Evolutionary conservation across 2,797 vertebrate genomes (phyloP), one percentile per base, ranked within the genome.

Genomic region (Macropus fuliginosus): DNA sequence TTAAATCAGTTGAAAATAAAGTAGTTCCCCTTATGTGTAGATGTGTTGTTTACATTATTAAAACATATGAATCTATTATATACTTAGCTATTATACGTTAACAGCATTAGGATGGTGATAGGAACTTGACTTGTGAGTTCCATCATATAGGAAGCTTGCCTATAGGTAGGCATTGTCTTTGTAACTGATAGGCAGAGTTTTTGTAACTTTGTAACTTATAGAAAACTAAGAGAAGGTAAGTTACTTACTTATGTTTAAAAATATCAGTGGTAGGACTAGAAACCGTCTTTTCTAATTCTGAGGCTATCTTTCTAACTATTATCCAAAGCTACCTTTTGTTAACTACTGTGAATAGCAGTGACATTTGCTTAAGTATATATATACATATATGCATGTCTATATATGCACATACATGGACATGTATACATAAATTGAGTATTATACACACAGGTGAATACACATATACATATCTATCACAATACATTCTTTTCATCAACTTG

Each of bases 361-460:
- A 40, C 16, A 74, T n/a, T 29, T 34, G 55, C 10, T 24, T 14
- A 28, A 10, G 14, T 1, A 66, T 52, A 14, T 52, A 5, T 21
- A 29, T 52, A 5, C 14, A 29, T 56, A 40, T 1, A 66, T 52
- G 10, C 10, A 62, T 24, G 27, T 56, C 2, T 81, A 2, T 24
- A 87, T 59, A 34, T 46, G 0, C 34, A 1, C 40, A 66, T 92
- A 13, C 90, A 16, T 46, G 4, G 54, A 40, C 10, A 66, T 59
- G 81, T 95, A 31, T 3, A 92, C 94, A 87, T 50, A 87, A 81
- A 46, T 92, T 95, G 1, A 46, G n/a, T 46, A 81, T 46, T 54
- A 34, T 16, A 1, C 31, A 2, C n/a, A 46, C 5, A 56, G 1
- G 16, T 13, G 0, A 1, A 5, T 52, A 29, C 87, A 29, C 91